Percentiles rank a stretch among this genome's conserved stretches.
These are phyloP conservation scores for Propithecus coquereli DNA, from an alignment of 2,113 vertebrate species.

Conservation along the genomic window DNA sequence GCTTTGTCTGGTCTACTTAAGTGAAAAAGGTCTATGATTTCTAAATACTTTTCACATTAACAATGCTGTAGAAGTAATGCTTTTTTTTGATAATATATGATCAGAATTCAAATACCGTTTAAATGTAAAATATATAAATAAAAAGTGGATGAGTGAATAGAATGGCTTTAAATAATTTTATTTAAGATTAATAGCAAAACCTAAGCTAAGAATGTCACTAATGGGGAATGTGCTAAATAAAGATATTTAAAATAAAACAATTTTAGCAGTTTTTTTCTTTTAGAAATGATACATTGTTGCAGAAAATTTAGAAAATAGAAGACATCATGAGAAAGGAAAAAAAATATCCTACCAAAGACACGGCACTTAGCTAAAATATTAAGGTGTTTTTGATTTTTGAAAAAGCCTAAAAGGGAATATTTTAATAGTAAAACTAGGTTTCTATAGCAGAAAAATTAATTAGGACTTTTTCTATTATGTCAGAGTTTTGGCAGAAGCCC, in stretches of 20 bases:
- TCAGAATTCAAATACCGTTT: slow-evolving; percentile 39
- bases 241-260: neutral
- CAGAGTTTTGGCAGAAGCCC: neutral
- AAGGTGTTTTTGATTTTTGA: slow-evolving; percentile 8
- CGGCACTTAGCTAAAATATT: neutral
- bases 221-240: neutral
- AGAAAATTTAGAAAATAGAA: slow-evolving; percentile 18
- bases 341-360: neutral
- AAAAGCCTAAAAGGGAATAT: neutral
- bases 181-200: neutral
- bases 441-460: neutral
- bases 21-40: neutral
- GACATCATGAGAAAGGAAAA: neutral
- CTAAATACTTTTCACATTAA: neutral
- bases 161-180: slow-evolving; percentile 6
- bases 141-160: neutral
- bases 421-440: neutral
- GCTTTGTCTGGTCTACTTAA: slow-evolving; percentile 19
- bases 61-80: neutral
- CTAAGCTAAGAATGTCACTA: neutral
- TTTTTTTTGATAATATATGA: neutral
- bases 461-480: neutral
- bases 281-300: neutral
- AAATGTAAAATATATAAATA: neutral
- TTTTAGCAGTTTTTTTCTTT: neutral